Base-by-base conservation (phyloP, 2,888 invertebrate genomes). In the Tanypteryx hageni region DNA sequence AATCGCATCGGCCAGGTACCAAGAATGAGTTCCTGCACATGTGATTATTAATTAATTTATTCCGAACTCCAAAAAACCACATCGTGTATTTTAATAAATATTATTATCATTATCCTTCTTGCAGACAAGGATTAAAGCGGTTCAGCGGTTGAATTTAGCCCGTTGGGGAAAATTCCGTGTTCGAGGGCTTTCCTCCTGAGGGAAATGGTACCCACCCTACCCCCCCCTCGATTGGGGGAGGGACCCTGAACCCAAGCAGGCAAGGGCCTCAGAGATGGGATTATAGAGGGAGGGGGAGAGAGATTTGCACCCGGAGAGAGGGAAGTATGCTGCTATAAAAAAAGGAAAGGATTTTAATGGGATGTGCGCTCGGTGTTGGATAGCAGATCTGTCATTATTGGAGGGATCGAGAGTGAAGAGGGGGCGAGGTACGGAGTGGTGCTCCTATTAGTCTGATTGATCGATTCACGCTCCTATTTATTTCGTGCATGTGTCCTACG, bases 301-400 rank as follows among this genome's bases (percentile, higher is more conserved):
- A 64, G 64, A 64, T 0, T 1, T 7, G 44, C 27, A 82, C 14
- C 7, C 14, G 44, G 82, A 4, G 44, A 16, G 10, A 44, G 16
- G 16, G 82, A 82, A 16, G n/a, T 8, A 31, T 31, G 82, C 31
- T 11, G 44, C n/a, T 5, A 13, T 44, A 59, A 27, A 61, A 61
- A 59, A 68, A 68, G 13, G 89, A 64, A 89, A 64, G 89, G 89
- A 68, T 89, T 89, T 68, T 56, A 61, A 64, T 68, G 44, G 89
- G 76, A 76, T 76, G 76, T 76, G 76, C 76, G 27, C 76, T 76
- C 27, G 68, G 68, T 68, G n/a, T 68, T 68, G 76, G 27, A 68
- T 68, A 22, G 68, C n/a, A 68, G 68, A 27, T 76, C 76, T 76
- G 76, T 76, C 76, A 76, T 76, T 76, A 76, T 76, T 76, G 76